Base-by-base conservation (phyloP, 2,888 invertebrate genomes). In the Macropis europaea region DNA sequence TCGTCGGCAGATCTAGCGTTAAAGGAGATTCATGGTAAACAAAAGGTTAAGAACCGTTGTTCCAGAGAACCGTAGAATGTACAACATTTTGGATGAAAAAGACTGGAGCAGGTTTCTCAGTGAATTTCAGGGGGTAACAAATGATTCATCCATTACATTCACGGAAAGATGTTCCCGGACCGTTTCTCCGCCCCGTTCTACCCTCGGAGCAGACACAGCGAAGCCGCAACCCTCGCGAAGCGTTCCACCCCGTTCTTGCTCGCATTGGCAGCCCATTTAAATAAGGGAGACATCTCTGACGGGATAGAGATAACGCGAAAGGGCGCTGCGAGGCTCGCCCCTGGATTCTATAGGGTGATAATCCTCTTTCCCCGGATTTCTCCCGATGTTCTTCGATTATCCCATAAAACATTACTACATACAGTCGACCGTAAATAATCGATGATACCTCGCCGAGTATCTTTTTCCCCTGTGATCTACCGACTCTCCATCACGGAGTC, bases 261-360 rank as follows among this genome's bases (percentile, higher is more conserved):
- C 42, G 40, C 62, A 66, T 73, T 59, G 57, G 47, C 53, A 69
- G 66, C 57, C 60, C 71, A 72, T 78, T 78, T 76, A 74, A 78
- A 82, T 82, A 74, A 80, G 79, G 70, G 70, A 70, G 73, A 82
- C 76, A 50, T 78, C 73, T 66, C 63, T 70, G 76, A 67, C 76
- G 69, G 74, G 76, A 82, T 73, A 59, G 61, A 72, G 74, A 80
- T 80, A 82, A 73, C 75, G 42, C 22, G 56, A 19, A 54, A 43
- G 61, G 62, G 72, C 32, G 26, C 22, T 48, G 45, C 19, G 15
- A 42, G 52, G 32, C 50, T 43, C 28, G 13, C 19, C 28, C 34
- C 43, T 45, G 24, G 43, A 53, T 71, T 77, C 71, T 66, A 63
- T 63, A 32, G 48, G 57, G 50, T 67, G 66, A 69, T 79, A 79